A percentile compares a stretch with the other conserved stretches of the same genome.
These are phyloP conservation scores for Vulpes lagopus DNA, from an alignment of 2,113 vertebrate genomes.

Conservation along the genomic window DNA sequence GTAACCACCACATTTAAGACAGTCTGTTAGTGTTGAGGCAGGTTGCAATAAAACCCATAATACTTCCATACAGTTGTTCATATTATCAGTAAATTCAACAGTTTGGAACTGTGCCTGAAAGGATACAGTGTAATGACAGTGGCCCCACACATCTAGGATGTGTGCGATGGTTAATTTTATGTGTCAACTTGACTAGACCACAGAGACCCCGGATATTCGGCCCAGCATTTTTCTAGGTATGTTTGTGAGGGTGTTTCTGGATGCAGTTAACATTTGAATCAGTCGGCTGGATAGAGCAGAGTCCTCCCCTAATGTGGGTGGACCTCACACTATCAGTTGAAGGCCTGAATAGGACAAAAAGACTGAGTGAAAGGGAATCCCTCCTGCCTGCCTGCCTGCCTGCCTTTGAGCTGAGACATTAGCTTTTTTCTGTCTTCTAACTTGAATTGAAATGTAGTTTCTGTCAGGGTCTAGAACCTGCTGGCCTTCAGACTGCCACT, in stretches of 20 bases:
- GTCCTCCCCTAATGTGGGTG: neutral
- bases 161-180: neutral
- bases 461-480: neutral
- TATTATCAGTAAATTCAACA: neutral
- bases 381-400: neutral
- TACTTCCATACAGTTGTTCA: neutral
- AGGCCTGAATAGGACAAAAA: neutral
- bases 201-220: neutral
- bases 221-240: neutral
- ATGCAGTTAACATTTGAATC: neutral
- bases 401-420: neutral
- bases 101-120: neutral
- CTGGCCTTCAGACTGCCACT: neutral
- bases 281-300: neutral
- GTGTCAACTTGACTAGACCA: neutral
- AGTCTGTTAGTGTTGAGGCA: neutral
- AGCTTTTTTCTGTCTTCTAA: neutral
- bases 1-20: neutral
- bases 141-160: neutral
- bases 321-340: neutral
- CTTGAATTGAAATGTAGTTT: neutral
- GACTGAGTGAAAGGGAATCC: neutral
- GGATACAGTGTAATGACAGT: neutral
- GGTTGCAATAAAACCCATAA: neutral
- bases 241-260: neutral